Evolutionary conservation across 2,888 invertebrate genomes (phyloP).

Genomic region (Diogma glabrata): DNA sequence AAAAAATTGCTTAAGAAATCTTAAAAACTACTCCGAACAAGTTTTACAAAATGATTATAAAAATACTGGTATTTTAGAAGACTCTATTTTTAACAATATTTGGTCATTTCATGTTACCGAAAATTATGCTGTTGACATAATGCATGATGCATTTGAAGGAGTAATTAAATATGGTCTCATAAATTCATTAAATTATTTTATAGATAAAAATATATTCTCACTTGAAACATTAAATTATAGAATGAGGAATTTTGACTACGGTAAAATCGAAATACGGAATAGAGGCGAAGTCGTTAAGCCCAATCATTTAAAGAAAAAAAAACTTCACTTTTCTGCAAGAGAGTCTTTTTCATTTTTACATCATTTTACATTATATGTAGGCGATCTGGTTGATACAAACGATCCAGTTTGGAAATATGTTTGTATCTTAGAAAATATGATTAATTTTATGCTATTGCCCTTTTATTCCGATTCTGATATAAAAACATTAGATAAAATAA

Average conservation of each 20-base stretch:
- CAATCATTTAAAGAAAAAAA: slow-evolving; percentile 15
- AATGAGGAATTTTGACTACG: slow-evolving; percentile 16
- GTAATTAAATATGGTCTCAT: slow-evolving; percentile 14
- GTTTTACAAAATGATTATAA: slow-evolving; percentile 10
- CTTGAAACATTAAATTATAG: slow-evolving; percentile 15
- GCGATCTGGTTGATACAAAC: slow-evolving; percentile 15
- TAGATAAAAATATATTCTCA: slow-evolving; percentile 13
- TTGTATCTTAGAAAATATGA: not conserved
- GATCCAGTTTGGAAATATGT: slow-evolving; percentile 15
- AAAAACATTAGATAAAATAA: not conserved
- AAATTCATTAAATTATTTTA: slow-evolving; percentile 6
- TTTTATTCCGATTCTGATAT: not conserved
- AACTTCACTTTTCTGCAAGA: slow-evolving; percentile 15
- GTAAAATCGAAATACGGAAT: slow-evolving; percentile 15
- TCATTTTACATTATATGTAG: slow-evolving; percentile 14
- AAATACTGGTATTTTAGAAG: slow-evolving; percentile 15
- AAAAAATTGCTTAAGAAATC: not conserved
- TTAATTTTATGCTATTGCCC: not conserved
- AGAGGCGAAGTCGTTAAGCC: slow-evolving; percentile 4
- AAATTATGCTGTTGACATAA: slow-evolving; percentile 17
- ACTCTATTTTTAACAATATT: slow-evolving; percentile 16
- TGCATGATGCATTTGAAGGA: slow-evolving; percentile 16
- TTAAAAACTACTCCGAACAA: slow-evolving; percentile 10
- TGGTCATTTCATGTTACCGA: slow-evolving; percentile 16
- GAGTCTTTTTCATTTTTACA: slow-evolving; percentile 16